Conservation (phyloP, 1,140 invertebrate species). For the Drosophila nikananu region DNA sequence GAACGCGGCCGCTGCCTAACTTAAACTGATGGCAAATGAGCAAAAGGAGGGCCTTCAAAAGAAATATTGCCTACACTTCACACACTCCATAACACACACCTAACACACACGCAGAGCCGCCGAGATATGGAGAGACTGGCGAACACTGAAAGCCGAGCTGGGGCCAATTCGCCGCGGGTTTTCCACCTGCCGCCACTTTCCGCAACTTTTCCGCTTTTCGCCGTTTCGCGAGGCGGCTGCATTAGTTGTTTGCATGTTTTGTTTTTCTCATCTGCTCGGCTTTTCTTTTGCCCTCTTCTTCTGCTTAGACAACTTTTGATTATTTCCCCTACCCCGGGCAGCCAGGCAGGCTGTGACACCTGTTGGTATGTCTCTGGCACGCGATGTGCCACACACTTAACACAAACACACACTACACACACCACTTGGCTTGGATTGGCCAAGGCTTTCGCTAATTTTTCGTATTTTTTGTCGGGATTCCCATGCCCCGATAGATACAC, state of each 20-base stretch:
- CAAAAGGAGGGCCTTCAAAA: slow-evolving; percentile 51
- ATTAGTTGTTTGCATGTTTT: slow-evolving; percentile 51
- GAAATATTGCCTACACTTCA: slow-evolving; percentile 57
- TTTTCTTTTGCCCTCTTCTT: slow-evolving; percentile 41
- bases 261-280: slow-evolving; percentile 38
- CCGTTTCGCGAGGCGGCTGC: slow-evolving; percentile 40
- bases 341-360: slow-evolving; percentile 46
- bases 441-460: slow-evolving; percentile 14
- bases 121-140: slow-evolving; percentile 23
- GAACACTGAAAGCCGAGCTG: slow-evolving; percentile 20
- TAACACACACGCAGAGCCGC: slow-evolving; percentile 39
- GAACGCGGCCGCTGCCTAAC: slow-evolving; percentile 52
- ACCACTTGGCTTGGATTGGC: slow-evolving; percentile 2
- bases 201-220: slow-evolving; percentile 35
- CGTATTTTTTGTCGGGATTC: slow-evolving; percentile 38
- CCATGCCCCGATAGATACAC: slow-evolving; percentile 11
- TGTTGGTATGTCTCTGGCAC: slow-evolving; percentile 50
- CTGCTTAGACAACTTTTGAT: slow-evolving; percentile 54
- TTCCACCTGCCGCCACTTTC: slow-evolving; percentile 16
- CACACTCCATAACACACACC: slow-evolving; percentile 24
- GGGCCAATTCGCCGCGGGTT: slow-evolving; percentile 38
- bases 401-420: slow-evolving; percentile 14
- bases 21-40: slow-evolving; percentile 51
- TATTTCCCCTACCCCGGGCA: slow-evolving; percentile 16
- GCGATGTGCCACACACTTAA: slow-evolving; percentile 31